Evolutionary conservation across 2,797 vertebrate genomes (phyloP).

Genomic region (Centroberyx gerrardi): DNA sequence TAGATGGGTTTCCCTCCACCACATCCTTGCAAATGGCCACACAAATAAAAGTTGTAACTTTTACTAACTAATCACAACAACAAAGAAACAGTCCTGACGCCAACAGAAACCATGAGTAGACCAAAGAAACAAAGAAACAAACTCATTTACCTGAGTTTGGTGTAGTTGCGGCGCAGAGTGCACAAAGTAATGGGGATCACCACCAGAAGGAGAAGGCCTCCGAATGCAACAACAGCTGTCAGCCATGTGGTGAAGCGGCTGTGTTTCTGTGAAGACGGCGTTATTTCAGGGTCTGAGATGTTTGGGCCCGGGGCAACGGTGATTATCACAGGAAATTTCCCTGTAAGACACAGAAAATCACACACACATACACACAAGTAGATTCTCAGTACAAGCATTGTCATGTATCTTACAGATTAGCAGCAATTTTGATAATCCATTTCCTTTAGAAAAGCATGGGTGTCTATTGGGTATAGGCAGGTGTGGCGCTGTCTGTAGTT

Average conservation of each 20-base stretch:
- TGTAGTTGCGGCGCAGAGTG: slow-evolving; percentile 26
- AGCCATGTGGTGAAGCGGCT: not conserved
- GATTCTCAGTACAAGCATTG: too few relatives aligned
- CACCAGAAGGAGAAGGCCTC: slow-evolving; percentile 49
- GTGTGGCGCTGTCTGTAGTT: too few relatives aligned
- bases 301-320: not conserved
- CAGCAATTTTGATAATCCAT: too few relatives aligned
- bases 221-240: slow-evolving; percentile 42
- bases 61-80: not conserved
- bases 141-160: slow-evolving; percentile 58
- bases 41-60: too few relatives aligned
- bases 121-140: not conserved
- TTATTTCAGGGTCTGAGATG: not conserved
- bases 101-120: not conserved
- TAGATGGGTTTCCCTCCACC: too few relatives aligned
- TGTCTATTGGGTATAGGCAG: too few relatives aligned
- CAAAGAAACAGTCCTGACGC: too few relatives aligned
- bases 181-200: slow-evolving; percentile 30
- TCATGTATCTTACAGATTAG: too few relatives aligned
- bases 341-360: slow-evolving; percentile 52
- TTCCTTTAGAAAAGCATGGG: too few relatives aligned
- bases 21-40: too few relatives aligned
- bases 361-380: not conserved
- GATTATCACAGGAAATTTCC: slow-evolving; percentile 47
- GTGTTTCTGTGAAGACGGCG: not conserved